phyloP scores from a whole-genome alignment of 2,113 vertebrate genomes.

The Tyto alba region DNA sequence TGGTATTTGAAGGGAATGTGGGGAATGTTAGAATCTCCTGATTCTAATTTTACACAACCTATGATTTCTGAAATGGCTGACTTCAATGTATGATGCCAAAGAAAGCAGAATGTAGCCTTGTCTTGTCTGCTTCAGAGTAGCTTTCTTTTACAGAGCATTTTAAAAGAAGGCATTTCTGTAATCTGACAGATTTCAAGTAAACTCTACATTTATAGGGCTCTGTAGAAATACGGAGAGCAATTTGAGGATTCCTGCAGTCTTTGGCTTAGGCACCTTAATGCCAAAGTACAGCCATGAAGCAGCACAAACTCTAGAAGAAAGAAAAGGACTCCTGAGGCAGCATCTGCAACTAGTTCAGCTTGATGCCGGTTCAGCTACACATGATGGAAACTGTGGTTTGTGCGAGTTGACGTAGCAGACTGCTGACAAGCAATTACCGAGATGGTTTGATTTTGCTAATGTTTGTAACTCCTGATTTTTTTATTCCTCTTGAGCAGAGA shows the following conservation, averaged over 20 bases:
- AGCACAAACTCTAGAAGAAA: background rate
- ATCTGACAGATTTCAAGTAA: background rate
- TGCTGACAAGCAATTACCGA: background rate
- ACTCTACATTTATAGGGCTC: background rate
- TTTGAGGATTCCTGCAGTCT: background rate
- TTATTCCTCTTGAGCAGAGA: background rate
- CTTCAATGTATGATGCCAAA: background rate
- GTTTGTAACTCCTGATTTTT: background rate
- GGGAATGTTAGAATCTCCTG: background rate
- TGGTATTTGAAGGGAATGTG: background rate
- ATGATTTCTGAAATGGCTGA: background rate
- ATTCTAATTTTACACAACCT: background rate
- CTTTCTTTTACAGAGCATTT: background rate
- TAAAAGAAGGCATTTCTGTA: background rate
- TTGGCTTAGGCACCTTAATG: background rate
- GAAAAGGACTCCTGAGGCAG: background rate
- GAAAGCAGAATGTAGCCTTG: background rate
- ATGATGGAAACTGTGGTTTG: background rate
- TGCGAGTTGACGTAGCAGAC: background rate
- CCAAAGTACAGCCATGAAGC: background rate
- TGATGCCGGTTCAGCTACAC: fast-evolving
- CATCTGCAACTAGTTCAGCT: background rate
- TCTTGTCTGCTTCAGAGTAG: background rate
- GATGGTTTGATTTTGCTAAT: background rate
- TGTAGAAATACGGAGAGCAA: background rate